phyloP scores from a whole-genome alignment of 2,888 invertebrate genomes.

The Sarcophaga caerulescens region DNA sequence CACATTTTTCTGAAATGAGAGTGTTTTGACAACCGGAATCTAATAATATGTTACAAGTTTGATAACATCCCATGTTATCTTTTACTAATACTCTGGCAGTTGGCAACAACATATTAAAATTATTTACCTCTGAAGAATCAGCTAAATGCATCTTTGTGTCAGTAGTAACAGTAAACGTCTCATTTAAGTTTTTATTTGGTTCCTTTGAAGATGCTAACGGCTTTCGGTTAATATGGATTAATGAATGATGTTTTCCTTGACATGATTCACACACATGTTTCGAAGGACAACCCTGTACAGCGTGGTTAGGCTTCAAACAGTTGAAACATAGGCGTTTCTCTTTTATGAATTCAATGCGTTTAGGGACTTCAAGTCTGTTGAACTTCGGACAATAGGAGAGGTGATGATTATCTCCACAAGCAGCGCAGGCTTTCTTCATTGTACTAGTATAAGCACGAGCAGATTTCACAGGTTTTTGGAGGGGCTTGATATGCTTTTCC shows the following conservation, averaged over 20 bases:
- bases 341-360: constrained; percentile 4
- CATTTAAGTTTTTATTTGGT: not conserved
- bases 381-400: constrained; percentile 6
- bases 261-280: constrained; percentile 43
- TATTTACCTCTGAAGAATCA: not conserved
- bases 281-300: constrained; percentile 29
- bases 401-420: constrained; percentile 10
- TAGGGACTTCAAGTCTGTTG: constrained; percentile 6
- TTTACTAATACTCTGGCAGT: constrained; percentile 12
- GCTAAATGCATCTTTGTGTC: not conserved
- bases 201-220: too few species aligned
- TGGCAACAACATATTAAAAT: constrained; percentile 1
- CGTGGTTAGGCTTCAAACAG: constrained; percentile 37
- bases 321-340: constrained; percentile 36
- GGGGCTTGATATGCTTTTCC: too few species aligned
- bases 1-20: too few species aligned
- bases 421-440: too few species aligned
- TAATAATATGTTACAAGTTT: constrained; percentile 15
- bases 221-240: constrained; percentile 27
- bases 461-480: not conserved
- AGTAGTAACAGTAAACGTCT: not conserved
- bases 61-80: constrained; percentile 26
- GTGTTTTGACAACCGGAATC: too few species aligned
- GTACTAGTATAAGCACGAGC: constrained; percentile 2
- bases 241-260: constrained; percentile 32